Base-by-base conservation (phyloP, 35 echinoderm and acorn worm species). In the Apostichopus californicus region DNA sequence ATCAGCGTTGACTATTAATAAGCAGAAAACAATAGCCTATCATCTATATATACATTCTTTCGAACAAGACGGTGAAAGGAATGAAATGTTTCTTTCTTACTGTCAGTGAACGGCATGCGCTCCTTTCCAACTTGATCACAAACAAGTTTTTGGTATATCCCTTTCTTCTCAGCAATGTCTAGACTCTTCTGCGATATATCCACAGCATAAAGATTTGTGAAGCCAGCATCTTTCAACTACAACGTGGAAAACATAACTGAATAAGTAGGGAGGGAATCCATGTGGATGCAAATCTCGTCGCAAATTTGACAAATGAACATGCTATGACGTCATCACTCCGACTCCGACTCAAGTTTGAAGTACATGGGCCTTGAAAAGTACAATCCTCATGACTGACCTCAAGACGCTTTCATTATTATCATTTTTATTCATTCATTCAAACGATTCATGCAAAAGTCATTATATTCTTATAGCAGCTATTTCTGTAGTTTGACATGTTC, bases 81-180 rank as follows among this genome's bases (percentile, higher is more conserved):
- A 34, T 34, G 28, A 34, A 34, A 34, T 34, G 28, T 34, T 46
- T 46, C 34, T 46, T 46, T 4, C 80, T 83, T 55, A 83, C 80
- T 20, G 52, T 83, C 52, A 10, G 17, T 26, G 55, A 55, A 83
- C 17, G 80, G 80, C 80, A 83, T 54, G 13, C 6, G 54, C 6
- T 54, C 80, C 4, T 83, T 83, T 5, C 52, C 56, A 12, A 55
- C 15, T 8, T 83, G 46, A 83, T 8, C 15, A 20, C 80, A 83
- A 83, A 83, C 56, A 7, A 83, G 80, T 7, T 54, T 57, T 83
- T 83, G 54, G 52, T 83, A 83, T 12, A 83, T 20, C 17, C 80
- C 80, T 55, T 55, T 83, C 46, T 83, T n/a, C 28, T 83, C 53
- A 55, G 80, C 80, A 11, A 55, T 20, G 20, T 54, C 80, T 10